Evolutionary conservation across 2,113 vertebrate genomes (phyloP).

Genomic region (Pelmatolapia mariae): DNA sequence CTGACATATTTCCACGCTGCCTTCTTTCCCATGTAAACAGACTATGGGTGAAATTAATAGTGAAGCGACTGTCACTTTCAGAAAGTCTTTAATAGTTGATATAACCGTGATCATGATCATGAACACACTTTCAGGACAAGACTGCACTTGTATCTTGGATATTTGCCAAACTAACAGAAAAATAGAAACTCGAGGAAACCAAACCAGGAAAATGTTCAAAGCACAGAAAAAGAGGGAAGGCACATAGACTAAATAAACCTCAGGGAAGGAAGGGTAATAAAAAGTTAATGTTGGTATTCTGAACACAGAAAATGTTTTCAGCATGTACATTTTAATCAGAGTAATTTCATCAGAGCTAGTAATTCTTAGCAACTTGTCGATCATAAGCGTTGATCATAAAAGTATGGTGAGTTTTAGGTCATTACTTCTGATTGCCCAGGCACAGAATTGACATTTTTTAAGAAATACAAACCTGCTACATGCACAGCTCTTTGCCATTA

Average conservation of each 20-base stretch:
- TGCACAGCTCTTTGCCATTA: constrained; percentile 24
- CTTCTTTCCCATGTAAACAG: background rate
- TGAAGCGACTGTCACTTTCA: background rate
- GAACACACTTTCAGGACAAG: background rate
- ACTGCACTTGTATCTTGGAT: background rate
- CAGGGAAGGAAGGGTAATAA: background rate
- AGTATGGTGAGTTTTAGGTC: background rate
- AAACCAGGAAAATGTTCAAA: background rate
- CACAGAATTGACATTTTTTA: constrained; percentile 10
- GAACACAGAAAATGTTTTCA: background rate
- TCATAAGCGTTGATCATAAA: background rate
- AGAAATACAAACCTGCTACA: constrained; percentile 7
- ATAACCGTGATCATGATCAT: background rate
- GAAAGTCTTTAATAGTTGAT: background rate
- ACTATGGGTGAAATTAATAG: background rate
- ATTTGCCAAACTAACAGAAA: background rate
- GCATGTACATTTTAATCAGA: background rate
- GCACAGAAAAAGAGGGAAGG: background rate
- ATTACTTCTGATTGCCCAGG: constrained; percentile 10
- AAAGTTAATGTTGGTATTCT: background rate
- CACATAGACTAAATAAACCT: background rate
- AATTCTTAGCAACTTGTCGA: background rate
- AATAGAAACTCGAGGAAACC: background rate
- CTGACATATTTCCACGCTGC: background rate
- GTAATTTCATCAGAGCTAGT: background rate